Conservation (phyloP, 2,888 invertebrate genomes). For the Athetis lepigone region DNA sequence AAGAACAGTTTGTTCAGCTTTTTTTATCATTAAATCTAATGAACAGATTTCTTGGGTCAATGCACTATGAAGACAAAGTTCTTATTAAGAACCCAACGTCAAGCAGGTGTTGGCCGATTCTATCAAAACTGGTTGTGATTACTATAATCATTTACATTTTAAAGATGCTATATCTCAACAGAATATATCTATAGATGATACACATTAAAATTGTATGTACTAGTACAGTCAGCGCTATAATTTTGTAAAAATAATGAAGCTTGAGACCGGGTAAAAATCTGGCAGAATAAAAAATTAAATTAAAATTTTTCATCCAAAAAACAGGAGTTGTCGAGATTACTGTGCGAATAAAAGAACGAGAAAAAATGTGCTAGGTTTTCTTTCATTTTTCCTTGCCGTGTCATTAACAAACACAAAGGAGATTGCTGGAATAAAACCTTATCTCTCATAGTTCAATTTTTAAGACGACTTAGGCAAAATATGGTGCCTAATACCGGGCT, state of each 20-base stretch:
- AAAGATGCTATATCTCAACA: slow-evolving; percentile 37
- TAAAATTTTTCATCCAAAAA: slow-evolving; percentile 11
- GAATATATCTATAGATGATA: slow-evolving; percentile 28
- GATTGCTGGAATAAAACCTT: slow-evolving; percentile 42
- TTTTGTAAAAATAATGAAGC: slow-evolving; percentile 1
- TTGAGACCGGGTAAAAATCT: background rate
- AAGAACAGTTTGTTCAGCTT: slow-evolving; percentile 61
- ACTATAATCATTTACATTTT: slow-evolving; percentile 47
- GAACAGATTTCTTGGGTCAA: slow-evolving; percentile 60
- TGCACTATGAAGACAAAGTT: slow-evolving; percentile 37
- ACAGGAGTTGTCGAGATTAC: slow-evolving; percentile 1
- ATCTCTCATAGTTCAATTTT: slow-evolving; percentile 47
- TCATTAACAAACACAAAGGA: slow-evolving; percentile 43
- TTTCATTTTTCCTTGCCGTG: slow-evolving; percentile 3
- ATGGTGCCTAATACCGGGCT: slow-evolving; percentile 45
- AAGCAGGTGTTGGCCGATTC: slow-evolving; percentile 45
- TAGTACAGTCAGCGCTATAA: slow-evolving; percentile 29
- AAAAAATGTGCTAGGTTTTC: slow-evolving; percentile 11
- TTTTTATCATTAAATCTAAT: slow-evolving; percentile 67
- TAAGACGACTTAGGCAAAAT: slow-evolving; percentile 46
- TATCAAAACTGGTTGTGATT: slow-evolving; percentile 46
- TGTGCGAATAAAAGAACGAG: slow-evolving; percentile 34
- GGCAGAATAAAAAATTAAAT: slow-evolving; percentile 17
- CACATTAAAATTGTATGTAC: slow-evolving; percentile 24
- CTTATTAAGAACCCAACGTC: slow-evolving; percentile 32